Conservation (phyloP, 2,113 vertebrate genomes). For the Trogon surrucura region DNA sequence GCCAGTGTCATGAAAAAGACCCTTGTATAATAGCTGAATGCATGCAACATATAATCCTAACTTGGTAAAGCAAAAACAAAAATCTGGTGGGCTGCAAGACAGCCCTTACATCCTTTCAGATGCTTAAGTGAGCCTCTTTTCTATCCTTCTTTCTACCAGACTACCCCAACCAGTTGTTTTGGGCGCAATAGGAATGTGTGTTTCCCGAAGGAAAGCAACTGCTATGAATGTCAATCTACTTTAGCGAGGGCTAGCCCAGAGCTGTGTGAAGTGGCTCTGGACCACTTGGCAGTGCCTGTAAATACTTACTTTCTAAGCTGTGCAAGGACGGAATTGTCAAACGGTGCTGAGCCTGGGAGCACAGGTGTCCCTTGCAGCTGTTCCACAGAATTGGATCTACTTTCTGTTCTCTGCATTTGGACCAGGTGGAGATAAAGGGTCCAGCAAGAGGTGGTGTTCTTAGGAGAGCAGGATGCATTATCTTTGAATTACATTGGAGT, state of each 20-base stretch:
- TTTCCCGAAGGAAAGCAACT: neutral
- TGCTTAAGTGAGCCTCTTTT: neutral
- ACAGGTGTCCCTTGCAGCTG: neutral
- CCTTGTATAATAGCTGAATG: neutral
- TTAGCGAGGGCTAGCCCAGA: neutral
- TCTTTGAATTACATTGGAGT: neutral
- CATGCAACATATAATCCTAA: neutral
- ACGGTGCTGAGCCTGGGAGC: neutral
- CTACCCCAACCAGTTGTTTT: neutral
- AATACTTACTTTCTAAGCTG: neutral
- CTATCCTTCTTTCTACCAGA: neutral
- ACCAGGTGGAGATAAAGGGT: neutral
- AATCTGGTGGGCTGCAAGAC: neutral
- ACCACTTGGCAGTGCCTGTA: neutral
- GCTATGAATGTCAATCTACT: neutral
- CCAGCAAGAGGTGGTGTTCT: neutral
- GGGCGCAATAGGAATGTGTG: neutral
- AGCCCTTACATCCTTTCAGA: neutral
- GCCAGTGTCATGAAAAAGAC: neutral
- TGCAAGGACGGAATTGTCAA: neutral
- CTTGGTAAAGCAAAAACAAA: neutral
- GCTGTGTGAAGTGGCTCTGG: neutral
- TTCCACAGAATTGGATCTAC: neutral
- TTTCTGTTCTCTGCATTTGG: neutral
- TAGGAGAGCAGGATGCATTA: neutral